A percentile compares a stretch with the other conserved stretches of the same genome.
phyloP scores from a whole-genome alignment of 2,888 invertebrate species.

The Taphrorychus bicolor region DNA sequence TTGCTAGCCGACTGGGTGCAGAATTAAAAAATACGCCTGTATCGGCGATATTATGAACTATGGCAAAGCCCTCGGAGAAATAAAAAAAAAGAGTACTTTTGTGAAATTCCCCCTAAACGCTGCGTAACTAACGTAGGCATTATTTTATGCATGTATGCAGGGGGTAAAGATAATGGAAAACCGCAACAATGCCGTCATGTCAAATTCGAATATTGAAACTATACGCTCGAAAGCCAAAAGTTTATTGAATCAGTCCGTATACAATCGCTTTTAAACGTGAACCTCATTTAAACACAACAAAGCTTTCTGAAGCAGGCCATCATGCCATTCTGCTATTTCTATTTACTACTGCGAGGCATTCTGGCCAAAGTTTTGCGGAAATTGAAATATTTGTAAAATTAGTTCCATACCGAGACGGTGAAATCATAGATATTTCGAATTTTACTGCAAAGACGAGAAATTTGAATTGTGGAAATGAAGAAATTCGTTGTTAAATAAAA shows the following conservation, averaged over 20 bases:
- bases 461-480: no score
- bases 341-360: slow-evolving; percentile 19
- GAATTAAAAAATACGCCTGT: slow-evolving; percentile 29
- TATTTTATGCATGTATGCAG: not conserved
- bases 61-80: slow-evolving; percentile 1
- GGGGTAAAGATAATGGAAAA: not conserved
- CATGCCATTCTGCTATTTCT: slow-evolving; percentile 28
- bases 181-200: not conserved
- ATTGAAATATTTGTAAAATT: slow-evolving; percentile 40
- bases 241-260: slow-evolving; percentile 12
- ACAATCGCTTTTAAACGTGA: slow-evolving; percentile 24
- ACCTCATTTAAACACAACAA: slow-evolving; percentile 30
- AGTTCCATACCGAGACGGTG: slow-evolving; percentile 28
- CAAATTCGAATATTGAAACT: slow-evolving; percentile 3
- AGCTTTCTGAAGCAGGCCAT: slow-evolving; percentile 22
- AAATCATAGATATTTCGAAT: slow-evolving; percentile 33
- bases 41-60: slow-evolving; percentile 17
- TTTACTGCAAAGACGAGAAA: slow-evolving; percentile 11
- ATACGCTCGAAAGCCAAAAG: not conserved
- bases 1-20: slow-evolving; percentile 11
- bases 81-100: not conserved
- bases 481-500: no score
- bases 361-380: slow-evolving; percentile 27
- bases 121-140: not conserved
- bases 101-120: not conserved